Percentiles rank a stretch among this genome's conserved stretches.
Conservation (phyloP, 2,113 vertebrate species). For the Colaptes auratus region DNA sequence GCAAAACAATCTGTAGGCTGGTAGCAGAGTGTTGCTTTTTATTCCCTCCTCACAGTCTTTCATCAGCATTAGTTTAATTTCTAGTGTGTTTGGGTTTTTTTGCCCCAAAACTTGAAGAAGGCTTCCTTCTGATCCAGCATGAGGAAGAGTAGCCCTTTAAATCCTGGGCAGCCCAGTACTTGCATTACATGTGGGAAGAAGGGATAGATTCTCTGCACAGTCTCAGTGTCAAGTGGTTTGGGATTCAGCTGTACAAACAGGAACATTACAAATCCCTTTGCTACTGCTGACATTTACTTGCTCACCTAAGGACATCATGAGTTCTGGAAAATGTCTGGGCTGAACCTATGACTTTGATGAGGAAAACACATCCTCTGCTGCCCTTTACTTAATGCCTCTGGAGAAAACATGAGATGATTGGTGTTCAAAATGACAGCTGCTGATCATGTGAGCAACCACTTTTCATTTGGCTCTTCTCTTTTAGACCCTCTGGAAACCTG, state of each 20-base stretch:
- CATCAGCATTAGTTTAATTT: background rate
- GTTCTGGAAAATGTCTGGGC: background rate
- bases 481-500: slow-evolving; percentile 91
- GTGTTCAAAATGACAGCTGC: background rate
- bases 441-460: background rate
- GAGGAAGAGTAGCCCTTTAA: background rate
- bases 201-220: background rate
- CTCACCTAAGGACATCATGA: background rate
- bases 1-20: background rate
- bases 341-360: background rate
- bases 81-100: background rate
- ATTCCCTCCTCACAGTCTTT: background rate
- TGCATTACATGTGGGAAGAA: background rate
- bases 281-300: background rate
- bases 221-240: background rate
- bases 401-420: background rate
- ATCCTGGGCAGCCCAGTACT: background rate
- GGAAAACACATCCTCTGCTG: background rate
- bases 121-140: background rate
- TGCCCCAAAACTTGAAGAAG: background rate
- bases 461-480: background rate
- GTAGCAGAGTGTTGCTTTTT: background rate
- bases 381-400: background rate
- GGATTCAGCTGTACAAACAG: background rate
- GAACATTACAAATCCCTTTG: background rate